phyloP scores from a whole-genome alignment of 2,113 vertebrate genomes.

The Sterna hirundo region DNA sequence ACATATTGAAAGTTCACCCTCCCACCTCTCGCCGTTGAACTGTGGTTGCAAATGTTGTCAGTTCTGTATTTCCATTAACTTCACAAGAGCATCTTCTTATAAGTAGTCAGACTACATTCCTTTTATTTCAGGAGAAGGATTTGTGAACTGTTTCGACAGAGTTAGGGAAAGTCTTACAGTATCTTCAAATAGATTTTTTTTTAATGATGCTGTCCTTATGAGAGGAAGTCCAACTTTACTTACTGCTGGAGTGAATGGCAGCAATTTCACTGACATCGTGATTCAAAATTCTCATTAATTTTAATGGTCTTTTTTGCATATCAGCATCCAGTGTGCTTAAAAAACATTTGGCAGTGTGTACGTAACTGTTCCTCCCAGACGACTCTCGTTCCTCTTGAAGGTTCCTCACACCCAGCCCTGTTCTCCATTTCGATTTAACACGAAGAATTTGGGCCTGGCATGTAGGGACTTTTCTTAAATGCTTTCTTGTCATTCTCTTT shows the following conservation, averaged over 20 bases:
- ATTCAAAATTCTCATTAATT: not conserved
- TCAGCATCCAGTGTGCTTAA: not conserved
- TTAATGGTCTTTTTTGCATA: not conserved
- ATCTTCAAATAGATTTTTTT: not conserved
- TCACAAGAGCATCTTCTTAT: not conserved
- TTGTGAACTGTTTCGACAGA: not conserved
- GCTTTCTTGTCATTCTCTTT: not conserved
- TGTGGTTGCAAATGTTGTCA: not conserved
- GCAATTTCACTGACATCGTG: not conserved
- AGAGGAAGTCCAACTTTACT: not conserved
- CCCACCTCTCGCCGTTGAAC: not conserved
- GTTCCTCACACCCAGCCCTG: not conserved
- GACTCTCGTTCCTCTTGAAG: not conserved
- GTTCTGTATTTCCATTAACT: not conserved
- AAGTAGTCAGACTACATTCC: not conserved
- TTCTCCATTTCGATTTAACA: not conserved
- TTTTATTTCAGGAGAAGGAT: not conserved
- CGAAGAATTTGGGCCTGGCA: not conserved
- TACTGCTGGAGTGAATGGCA: not conserved
- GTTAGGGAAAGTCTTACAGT: not conserved
- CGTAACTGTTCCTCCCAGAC: not conserved
- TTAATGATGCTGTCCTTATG: not conserved
- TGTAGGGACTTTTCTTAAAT: not conserved
- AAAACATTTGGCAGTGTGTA: not conserved
- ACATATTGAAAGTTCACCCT: not conserved